Percentiles rank a stretch among this genome's conserved stretches.
These are phyloP conservation scores for Parauchenoglanis ngamensis DNA, from an alignment of 2,797 vertebrate genomes.

Conservation along the genomic window DNA sequence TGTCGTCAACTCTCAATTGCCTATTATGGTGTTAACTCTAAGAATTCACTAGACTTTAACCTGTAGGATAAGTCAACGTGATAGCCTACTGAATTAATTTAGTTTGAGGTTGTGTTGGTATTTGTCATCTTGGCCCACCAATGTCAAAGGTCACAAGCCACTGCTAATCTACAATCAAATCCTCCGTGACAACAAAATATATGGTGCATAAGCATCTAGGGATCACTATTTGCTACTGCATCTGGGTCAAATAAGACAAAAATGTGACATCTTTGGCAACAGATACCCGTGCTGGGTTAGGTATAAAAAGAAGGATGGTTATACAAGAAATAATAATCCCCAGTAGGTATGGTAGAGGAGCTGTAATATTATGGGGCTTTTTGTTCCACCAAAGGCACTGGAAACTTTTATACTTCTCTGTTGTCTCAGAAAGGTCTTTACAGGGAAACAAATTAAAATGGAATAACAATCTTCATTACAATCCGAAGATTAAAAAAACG, in stretches of 20 bases:
- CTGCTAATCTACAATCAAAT: not conserved
- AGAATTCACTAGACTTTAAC: not conserved
- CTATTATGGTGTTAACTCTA: not conserved
- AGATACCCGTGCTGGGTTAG: not conserved
- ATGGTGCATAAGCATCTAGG: not conserved
- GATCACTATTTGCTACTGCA: not conserved
- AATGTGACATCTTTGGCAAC: not conserved
- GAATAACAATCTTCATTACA: not conserved
- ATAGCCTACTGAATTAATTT: not conserved
- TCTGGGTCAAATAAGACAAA: not conserved
- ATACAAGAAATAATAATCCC: not conserved
- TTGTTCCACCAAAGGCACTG: not conserved
- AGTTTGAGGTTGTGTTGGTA: not conserved
- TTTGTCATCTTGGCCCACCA: not conserved
- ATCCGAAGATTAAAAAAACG: not conserved
- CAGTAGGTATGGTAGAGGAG: not conserved
- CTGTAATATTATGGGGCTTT: not conserved
- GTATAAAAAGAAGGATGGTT: not conserved
- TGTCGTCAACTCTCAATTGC: not conserved
- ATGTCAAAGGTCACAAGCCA: not conserved
- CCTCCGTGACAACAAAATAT: not conserved
- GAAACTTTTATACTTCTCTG: not conserved
- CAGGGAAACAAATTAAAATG: not conserved
- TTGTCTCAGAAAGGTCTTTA: not conserved
- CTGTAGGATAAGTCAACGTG: not conserved